Conservation (phyloP, 2,888 invertebrate genomes). For the Bembecia ichneumoniformis region DNA sequence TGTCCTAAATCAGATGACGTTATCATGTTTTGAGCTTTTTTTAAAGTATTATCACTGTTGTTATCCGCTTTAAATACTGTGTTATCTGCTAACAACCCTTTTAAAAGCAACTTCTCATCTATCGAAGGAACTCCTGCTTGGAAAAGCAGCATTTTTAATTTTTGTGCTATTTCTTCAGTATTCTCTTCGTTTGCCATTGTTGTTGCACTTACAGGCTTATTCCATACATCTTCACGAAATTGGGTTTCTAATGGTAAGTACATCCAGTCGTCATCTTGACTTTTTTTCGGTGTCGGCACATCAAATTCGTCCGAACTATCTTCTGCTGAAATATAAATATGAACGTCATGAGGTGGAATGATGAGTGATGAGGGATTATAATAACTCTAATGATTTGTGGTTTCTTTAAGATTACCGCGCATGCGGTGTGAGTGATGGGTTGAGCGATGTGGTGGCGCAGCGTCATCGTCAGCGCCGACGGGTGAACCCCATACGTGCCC, state of each 20-base stretch:
- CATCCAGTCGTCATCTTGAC: slow-evolving; percentile 60
- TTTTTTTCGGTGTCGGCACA: slow-evolving; percentile 35
- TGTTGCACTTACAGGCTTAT: slow-evolving; percentile 5
- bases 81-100: slow-evolving; percentile 34
- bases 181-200: slow-evolving; percentile 6
- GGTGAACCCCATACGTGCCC: slow-evolving; percentile 65
- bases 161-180: slow-evolving; percentile 35
- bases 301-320: slow-evolving; percentile 67
- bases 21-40: slow-evolving; percentile 19
- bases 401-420: slow-evolving; percentile 54
- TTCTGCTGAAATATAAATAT: slow-evolving; percentile 66
- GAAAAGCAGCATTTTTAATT: slow-evolving; percentile 40
- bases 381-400: slow-evolving; percentile 37
- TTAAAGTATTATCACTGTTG: slow-evolving; percentile 4
- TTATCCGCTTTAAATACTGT: slow-evolving; percentile 12
- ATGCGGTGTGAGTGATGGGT: slow-evolving; percentile 24
- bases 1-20: slow-evolving; percentile 43
- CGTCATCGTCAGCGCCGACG: slow-evolving; percentile 57
- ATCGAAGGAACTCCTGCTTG: slow-evolving; percentile 43
- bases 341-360: slow-evolving; percentile 51
- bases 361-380: slow-evolving; percentile 2
- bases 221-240: slow-evolving; percentile 4
- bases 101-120: slow-evolving; percentile 43
- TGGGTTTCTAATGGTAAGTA: slow-evolving; percentile 43
- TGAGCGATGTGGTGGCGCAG: slow-evolving; percentile 36